Evolutionary conservation across 2,797 vertebrate species (phyloP).

Genomic region (Luscinia luscinia): DNA sequence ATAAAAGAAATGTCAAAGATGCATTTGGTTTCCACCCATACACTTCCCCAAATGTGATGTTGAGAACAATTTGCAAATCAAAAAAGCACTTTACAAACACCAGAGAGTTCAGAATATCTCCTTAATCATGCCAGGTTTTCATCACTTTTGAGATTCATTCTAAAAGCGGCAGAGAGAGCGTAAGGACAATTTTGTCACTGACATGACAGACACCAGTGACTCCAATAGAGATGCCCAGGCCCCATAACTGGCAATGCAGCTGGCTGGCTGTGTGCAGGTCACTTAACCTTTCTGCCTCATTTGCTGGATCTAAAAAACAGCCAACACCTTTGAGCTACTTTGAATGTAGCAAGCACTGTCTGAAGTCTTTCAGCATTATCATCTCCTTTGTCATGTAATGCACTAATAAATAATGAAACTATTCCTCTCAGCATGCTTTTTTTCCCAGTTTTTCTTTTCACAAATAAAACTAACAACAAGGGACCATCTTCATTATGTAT

Average conservation of each 20-base stretch:
- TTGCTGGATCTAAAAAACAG: not conserved
- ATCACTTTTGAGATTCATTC: slow-evolving; percentile 1
- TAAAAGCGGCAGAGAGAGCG: not conserved
- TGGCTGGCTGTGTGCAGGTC: not conserved
- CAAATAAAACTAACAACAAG: not conserved
- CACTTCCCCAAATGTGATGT: slow-evolving; percentile 24
- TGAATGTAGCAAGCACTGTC: not conserved
- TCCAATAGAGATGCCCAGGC: not conserved
- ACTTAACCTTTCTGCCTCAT: not conserved
- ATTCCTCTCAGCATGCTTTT: accelerated
- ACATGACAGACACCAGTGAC: not conserved
- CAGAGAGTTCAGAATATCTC: slow-evolving; percentile 37
- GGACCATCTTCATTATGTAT: not conserved
- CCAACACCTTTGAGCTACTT: not conserved
- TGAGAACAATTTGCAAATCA: slow-evolving; percentile 45
- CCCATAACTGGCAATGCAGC: not conserved
- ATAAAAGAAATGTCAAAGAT: slow-evolving; percentile 60
- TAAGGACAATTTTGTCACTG: not conserved
- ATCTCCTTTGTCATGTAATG: not conserved
- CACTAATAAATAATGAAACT: not conserved
- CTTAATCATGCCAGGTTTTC: slow-evolving; percentile 41
- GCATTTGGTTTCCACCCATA: slow-evolving; percentile 56
- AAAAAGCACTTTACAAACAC: slow-evolving; percentile 49
- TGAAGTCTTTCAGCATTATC: not conserved
- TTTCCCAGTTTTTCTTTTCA: not conserved